Percentiles rank a stretch among this genome's conserved stretches.
phyloP scores from a whole-genome alignment of 2,888 invertebrate species.

The Sialis lutaria region DNA sequence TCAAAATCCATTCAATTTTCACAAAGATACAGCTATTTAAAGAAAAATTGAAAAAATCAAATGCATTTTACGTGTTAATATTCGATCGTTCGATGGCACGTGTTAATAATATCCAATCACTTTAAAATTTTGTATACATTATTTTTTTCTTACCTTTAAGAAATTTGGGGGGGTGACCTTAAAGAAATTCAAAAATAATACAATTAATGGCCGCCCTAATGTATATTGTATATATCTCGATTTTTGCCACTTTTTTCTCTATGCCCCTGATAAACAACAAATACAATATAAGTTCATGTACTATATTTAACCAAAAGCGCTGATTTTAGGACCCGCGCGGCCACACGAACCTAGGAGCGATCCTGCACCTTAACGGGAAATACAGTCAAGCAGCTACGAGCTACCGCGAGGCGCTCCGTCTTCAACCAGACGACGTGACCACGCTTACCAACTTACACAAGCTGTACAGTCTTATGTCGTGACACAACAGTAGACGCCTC shows the following conservation, averaged over 20 bases:
- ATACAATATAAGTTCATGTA: not conserved
- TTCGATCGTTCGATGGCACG: too few species aligned
- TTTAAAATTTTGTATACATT: too few species aligned
- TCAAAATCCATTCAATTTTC: too few species aligned
- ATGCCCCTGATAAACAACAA: not conserved
- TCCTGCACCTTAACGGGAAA: constrained; percentile 84
- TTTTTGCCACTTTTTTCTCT: not conserved
- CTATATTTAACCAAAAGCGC: not conserved
- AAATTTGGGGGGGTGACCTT: too few species aligned
- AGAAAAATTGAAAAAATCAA: too few species aligned
- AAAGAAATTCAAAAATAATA: too few species aligned
- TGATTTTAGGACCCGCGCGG: constrained; percentile 59
- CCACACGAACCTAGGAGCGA: constrained; percentile 89
- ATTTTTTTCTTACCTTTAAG: too few species aligned
- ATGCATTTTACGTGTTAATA: too few species aligned
- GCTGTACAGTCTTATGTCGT: constrained; percentile 36
- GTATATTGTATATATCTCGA: not conserved
- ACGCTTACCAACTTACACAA: constrained; percentile 80
- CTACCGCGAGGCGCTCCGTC: constrained; percentile 67
- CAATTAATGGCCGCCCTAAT: too few species aligned
- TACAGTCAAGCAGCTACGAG: constrained; percentile 72
- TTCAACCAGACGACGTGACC: constrained; percentile 78
- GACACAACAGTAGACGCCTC: constrained; percentile 15
- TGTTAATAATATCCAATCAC: too few species aligned
- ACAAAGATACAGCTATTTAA: too few species aligned